Evolutionary conservation across 2,888 invertebrate species (phyloP), one percentile per base, ranked within the genome.

Genomic region (Xestia sexstrigata): DNA sequence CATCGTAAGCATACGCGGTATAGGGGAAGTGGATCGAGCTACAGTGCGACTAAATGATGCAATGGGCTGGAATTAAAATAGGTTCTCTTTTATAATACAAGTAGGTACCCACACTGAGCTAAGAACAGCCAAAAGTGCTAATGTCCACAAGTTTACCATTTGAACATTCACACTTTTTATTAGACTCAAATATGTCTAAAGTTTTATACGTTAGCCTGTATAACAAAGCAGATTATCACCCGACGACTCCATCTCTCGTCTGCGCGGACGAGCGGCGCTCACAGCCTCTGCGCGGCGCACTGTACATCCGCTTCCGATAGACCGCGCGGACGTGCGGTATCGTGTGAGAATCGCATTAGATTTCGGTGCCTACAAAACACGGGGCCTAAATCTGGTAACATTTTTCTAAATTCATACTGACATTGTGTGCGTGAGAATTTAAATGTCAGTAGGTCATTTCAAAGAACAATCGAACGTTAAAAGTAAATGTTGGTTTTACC

Each of bases 391-490:
- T 49, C 42, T 70, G 30, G 20, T 69, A 70, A 6, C 7, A 70
- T 74, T 74, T 78, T 66, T 77, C 49, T 63, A 45, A 47, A 58
- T 62, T 47, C 52, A 55, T 35, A 72, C 68, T 67, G 69, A 71
- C 23, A 47, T 71, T 76, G 55, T 68, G 35, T 65, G 67, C 69
- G 78, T 71, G 82, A 85, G 82, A 85, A 73, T 67, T 73, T 66
- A 73, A 79, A 85, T 85, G 58, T 63, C 79, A 85, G 79, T 84
- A 68, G 83, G 79, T 77, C 78, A 84, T 26, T 49, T 60, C 67
- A 60, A 58, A 82, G 76, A 84, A 84, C 84, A 84, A 84, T 85
- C 70, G 76, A 71, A 74, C 70, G 70, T 73, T 82, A 85, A 72
- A 83, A 84, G 58, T 76, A 79, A 85, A 82, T 74, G 75, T 85